Evolutionary conservation across 2,888 invertebrate species (phyloP).

Genomic region (Cephus runcator): DNA sequence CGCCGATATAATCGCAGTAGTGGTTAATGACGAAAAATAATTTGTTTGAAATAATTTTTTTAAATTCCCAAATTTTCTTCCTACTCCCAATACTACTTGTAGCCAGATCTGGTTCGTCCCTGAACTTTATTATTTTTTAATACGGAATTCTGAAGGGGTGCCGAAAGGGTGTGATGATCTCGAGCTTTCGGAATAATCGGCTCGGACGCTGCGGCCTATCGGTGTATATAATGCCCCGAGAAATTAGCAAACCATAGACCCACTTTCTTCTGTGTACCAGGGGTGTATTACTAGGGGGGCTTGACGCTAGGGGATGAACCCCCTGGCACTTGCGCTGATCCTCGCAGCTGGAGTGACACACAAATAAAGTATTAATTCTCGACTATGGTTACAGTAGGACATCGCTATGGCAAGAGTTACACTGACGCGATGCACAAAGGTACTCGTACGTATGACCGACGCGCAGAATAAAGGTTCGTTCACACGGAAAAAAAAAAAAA

Average conservation of each 20-base stretch:
- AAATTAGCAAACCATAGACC: conserved; percentile 59
- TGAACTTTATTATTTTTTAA: neutral
- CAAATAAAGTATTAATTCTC: conserved; percentile 62
- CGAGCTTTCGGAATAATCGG: conserved; percentile 50
- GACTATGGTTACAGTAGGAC: conserved; percentile 40
- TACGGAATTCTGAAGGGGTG: conserved; percentile 8
- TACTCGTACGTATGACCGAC: neutral
- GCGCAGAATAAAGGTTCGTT: neutral
- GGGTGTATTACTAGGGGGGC: conserved; percentile 39
- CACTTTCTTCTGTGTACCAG: conserved; percentile 35
- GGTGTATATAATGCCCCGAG: conserved; percentile 44
- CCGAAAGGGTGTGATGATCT: conserved; percentile 48
- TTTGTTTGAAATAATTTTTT: neutral
- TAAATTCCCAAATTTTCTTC: neutral
- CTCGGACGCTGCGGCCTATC: conserved; percentile 44
- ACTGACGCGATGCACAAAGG: neutral
- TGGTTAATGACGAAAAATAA: neutral
- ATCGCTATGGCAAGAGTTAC: conserved; percentile 4
- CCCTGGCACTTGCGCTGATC: conserved; percentile 58
- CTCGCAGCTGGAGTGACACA: conserved; percentile 62
- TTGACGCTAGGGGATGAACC: conserved; percentile 32
- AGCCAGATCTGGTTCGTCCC: neutral
- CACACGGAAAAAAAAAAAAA: neutral
- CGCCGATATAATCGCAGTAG: too few species aligned
- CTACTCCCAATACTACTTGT: neutral